Conservation (phyloP, 2,797 vertebrate genomes). For the Molossus alvarezi region DNA sequence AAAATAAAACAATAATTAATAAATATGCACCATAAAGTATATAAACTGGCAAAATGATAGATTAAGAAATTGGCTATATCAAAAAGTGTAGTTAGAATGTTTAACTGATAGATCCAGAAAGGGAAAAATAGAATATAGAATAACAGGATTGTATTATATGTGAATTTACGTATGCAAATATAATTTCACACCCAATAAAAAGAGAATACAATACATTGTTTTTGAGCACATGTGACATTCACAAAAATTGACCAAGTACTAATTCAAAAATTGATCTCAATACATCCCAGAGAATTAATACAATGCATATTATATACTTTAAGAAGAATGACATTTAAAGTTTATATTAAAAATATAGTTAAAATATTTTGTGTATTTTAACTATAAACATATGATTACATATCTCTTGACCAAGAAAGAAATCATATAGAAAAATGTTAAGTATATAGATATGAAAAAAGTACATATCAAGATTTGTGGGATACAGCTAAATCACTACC, state of each 20-base stretch:
- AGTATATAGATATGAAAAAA: neutral
- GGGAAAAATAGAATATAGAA: neutral
- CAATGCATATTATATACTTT: neutral
- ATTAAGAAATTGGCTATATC: neutral
- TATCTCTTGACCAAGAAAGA: neutral
- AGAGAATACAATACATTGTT: neutral
- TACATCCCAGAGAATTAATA: neutral
- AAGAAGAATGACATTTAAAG: conserved; percentile 36
- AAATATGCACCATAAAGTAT: neutral
- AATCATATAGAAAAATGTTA: conserved; percentile 3
- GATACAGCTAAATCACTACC: neutral
- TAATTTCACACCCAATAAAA: neutral
- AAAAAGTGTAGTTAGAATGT: neutral
- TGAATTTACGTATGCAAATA: neutral
- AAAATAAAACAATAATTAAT: neutral
- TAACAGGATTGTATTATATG: neutral
- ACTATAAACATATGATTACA: neutral
- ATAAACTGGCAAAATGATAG: neutral
- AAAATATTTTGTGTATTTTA: neutral
- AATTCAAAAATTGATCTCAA: neutral
- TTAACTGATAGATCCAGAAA: neutral
- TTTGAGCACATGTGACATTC: neutral
- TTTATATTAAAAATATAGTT: neutral
- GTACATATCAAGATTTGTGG: neutral
- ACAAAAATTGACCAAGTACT: neutral